Conservation (phyloP, 2,888 invertebrate species). For the Limnephilus marmoratus region DNA sequence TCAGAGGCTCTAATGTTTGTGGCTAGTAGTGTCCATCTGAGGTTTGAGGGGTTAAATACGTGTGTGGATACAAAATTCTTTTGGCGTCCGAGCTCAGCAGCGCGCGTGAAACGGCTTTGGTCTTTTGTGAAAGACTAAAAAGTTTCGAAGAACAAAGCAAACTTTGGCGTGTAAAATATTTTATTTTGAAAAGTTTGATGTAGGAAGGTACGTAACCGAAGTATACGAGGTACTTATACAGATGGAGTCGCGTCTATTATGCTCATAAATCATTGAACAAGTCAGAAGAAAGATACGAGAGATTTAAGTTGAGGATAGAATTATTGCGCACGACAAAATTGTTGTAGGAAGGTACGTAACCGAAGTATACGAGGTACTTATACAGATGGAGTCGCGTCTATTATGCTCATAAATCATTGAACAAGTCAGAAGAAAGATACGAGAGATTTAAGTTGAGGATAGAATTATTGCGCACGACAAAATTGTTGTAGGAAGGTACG, state of each 20-base stretch:
- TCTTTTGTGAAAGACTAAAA: background rate
- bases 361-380: background rate
- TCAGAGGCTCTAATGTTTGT: too few species aligned
- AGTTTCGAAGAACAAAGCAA: slow-evolving; percentile 20
- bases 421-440: background rate
- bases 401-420: background rate
- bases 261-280: background rate
- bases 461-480: too few species aligned
- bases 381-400: background rate
- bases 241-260: background rate
- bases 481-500: background rate
- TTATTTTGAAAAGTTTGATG: slow-evolving; percentile 16
- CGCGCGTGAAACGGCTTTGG: background rate
- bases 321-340: too few species aligned
- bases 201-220: background rate
- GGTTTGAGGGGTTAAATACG: background rate
- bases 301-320: too few species aligned
- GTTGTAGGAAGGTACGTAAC: background rate
- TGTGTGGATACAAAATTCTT: background rate
- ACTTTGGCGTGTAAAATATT: slow-evolving; percentile 15
- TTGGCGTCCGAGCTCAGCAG: background rate
- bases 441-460: background rate
- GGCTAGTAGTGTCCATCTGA: too few species aligned
- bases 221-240: background rate
- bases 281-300: background rate